Conservation (phyloP, 2,888 invertebrate species). For the Drosophila kokeensis region DNA sequence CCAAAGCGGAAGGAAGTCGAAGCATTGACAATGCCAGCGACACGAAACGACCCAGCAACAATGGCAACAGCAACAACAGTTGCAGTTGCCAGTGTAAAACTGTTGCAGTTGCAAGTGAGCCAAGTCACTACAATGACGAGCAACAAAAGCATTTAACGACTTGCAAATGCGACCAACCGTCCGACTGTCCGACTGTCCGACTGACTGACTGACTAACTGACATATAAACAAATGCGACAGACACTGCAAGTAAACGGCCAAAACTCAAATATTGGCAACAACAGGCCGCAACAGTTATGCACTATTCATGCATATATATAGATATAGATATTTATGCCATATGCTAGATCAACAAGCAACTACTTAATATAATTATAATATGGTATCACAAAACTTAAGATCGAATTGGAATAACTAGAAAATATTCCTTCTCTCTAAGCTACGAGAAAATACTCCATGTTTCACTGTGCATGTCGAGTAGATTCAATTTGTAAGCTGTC, state of each 20-base stretch:
- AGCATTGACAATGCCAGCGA: slow-evolving; percentile 78
- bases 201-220: slow-evolving; percentile 56
- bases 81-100: slow-evolving; percentile 30
- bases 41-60: slow-evolving; percentile 65
- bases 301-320: too few relatives aligned
- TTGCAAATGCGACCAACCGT: slow-evolving; percentile 65
- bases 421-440: too few relatives aligned
- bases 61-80: slow-evolving; percentile 21
- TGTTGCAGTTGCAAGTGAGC: slow-evolving; percentile 46
- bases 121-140: slow-evolving; percentile 41
- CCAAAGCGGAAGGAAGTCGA: slow-evolving; percentile 76
- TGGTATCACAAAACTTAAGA: neutral
- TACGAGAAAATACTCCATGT: neutral
- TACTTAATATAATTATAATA: too few relatives aligned
- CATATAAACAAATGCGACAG: slow-evolving; percentile 64
- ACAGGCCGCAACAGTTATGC: slow-evolving; percentile 27
- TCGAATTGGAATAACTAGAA: neutral
- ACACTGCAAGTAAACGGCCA: slow-evolving; percentile 13
- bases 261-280: neutral
- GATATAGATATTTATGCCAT: too few relatives aligned
- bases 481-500: neutral
- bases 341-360: neutral
- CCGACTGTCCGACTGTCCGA: slow-evolving; percentile 2
- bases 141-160: slow-evolving; percentile 79
- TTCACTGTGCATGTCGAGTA: neutral